phyloP scores from a whole-genome alignment of 2,888 invertebrate genomes.

The Tetropium fuscum region DNA sequence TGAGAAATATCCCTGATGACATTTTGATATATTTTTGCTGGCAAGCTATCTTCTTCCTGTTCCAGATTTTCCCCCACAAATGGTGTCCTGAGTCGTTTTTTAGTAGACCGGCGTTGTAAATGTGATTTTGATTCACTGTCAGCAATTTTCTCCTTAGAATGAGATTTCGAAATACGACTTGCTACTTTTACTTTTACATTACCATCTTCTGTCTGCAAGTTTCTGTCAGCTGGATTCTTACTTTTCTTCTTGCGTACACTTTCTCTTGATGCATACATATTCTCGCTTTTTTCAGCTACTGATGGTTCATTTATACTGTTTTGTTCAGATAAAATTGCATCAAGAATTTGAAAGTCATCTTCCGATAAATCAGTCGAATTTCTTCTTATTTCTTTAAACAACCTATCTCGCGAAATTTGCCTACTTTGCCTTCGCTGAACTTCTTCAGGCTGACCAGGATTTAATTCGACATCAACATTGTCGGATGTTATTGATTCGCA shows the following conservation, averaged over 20 bases:
- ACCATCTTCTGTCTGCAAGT: slow-evolving; percentile 35
- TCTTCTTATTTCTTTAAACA: slow-evolving; percentile 65
- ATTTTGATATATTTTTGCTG: slow-evolving; percentile 37
- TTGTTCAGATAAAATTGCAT: slow-evolving; percentile 62
- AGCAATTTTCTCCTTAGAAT: slow-evolving; percentile 20
- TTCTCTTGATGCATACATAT: slow-evolving; percentile 34
- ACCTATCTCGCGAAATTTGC: slow-evolving; percentile 57
- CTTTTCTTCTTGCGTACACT: slow-evolving; percentile 56
- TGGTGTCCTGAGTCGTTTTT: slow-evolving; percentile 53
- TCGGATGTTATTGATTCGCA: slow-evolving; percentile 69
- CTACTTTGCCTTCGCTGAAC: slow-evolving; percentile 64
- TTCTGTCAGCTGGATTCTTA: slow-evolving; percentile 55
- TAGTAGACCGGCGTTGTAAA: slow-evolving; percentile 48
- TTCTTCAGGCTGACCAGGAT: slow-evolving; percentile 66
- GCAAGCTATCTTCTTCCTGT: slow-evolving; percentile 24
- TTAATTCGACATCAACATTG: slow-evolving; percentile 68
- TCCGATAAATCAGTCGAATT: slow-evolving; percentile 72
- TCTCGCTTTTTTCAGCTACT: slow-evolving; percentile 47
- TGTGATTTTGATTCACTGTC: slow-evolving; percentile 31
- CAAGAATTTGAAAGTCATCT: slow-evolving; percentile 69
- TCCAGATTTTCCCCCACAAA: slow-evolving; percentile 44
- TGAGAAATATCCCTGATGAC: slow-evolving; percentile 61
- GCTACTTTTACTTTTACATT: neutral
- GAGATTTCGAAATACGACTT: slow-evolving; percentile 8
- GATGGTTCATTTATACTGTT: slow-evolving; percentile 30